These are phyloP conservation scores for Cephus pygmeus DNA, from an alignment of 2,888 invertebrate genomes.

Conservation along the genomic window DNA sequence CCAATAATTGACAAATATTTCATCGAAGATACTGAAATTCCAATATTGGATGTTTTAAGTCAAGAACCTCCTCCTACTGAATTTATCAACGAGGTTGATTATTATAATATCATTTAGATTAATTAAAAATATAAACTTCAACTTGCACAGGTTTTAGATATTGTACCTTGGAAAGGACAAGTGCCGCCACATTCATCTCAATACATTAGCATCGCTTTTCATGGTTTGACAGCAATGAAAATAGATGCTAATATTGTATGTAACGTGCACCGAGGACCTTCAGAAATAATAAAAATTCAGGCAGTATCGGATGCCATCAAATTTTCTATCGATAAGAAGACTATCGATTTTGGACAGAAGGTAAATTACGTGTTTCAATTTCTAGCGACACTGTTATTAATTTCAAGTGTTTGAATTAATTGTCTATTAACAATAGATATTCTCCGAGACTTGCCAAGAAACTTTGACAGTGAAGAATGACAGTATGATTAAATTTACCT, in stretches of 20 bases:
- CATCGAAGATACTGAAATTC: slow-evolving; percentile 30
- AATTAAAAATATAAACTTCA: not conserved
- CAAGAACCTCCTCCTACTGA: slow-evolving; percentile 14
- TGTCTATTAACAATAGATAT: slow-evolving; percentile 48
- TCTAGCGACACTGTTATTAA: not conserved
- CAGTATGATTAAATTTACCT: slow-evolving; percentile 67
- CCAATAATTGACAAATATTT: slow-evolving; percentile 22
- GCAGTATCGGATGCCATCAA: slow-evolving; percentile 69
- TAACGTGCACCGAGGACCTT: slow-evolving; percentile 71
- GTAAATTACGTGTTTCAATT: slow-evolving; percentile 39
- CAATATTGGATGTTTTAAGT: slow-evolving; percentile 24
- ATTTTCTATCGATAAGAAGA: slow-evolving; percentile 66
- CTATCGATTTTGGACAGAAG: slow-evolving; percentile 64
- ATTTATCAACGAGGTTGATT: slow-evolving; percentile 33
- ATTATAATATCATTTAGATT: slow-evolving; percentile 5
- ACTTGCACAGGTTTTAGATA: slow-evolving; percentile 32
- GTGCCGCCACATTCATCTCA: slow-evolving; percentile 37
- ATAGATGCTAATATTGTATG: slow-evolving; percentile 68
- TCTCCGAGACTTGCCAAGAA: slow-evolving; percentile 55
- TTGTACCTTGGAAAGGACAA: slow-evolving; percentile 35
- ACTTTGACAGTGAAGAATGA: slow-evolving; percentile 67
- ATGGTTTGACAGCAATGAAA: slow-evolving; percentile 39
- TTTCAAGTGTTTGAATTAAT: not conserved
- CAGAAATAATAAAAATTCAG: slow-evolving; percentile 67
- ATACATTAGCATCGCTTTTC: slow-evolving; percentile 37